Percentiles rank a stretch among this genome's conserved stretches.
Conservation (phyloP, 2,113 vertebrate genomes). For the Notothenia coriiceps region DNA sequence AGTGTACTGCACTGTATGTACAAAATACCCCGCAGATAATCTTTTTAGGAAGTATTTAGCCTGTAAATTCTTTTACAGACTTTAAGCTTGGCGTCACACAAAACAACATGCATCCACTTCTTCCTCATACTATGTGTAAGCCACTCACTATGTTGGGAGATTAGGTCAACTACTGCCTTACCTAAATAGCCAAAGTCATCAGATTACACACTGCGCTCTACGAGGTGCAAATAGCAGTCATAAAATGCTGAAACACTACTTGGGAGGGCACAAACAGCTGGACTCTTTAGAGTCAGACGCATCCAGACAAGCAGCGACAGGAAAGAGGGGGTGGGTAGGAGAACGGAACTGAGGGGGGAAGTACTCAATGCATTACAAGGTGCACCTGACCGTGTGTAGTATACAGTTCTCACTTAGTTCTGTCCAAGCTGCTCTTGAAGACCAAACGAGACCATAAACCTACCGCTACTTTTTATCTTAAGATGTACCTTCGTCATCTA, state of each 20-base stretch:
- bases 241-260: constrained; percentile 84
- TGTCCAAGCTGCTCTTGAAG: background rate
- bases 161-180: constrained; percentile 74
- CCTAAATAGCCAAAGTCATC: constrained; percentile 81
- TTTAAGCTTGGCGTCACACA: constrained; percentile 11
- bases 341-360: constrained; percentile 67
- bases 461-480: constrained; percentile 8
- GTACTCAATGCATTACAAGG: constrained; percentile 58
- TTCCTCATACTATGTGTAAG: constrained; percentile 23
- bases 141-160: constrained; percentile 57
- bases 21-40: constrained; percentile 15
- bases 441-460: background rate
- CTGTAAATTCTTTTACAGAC: constrained; percentile 18
- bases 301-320: constrained; percentile 78
- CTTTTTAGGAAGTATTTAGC: constrained; percentile 13
- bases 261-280: constrained; percentile 84
- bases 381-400: constrained; percentile 70
- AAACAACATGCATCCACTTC: constrained; percentile 19
- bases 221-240: constrained; percentile 84
- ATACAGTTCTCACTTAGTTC: constrained; percentile 8
- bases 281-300: constrained; percentile 75
- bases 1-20: background rate
- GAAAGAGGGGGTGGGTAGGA: constrained; percentile 51
- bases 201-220: constrained; percentile 80
- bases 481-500: constrained; percentile 29